Base-by-base conservation (phyloP, 2,888 invertebrate genomes). In the Tanaodytes sp. region DNA sequence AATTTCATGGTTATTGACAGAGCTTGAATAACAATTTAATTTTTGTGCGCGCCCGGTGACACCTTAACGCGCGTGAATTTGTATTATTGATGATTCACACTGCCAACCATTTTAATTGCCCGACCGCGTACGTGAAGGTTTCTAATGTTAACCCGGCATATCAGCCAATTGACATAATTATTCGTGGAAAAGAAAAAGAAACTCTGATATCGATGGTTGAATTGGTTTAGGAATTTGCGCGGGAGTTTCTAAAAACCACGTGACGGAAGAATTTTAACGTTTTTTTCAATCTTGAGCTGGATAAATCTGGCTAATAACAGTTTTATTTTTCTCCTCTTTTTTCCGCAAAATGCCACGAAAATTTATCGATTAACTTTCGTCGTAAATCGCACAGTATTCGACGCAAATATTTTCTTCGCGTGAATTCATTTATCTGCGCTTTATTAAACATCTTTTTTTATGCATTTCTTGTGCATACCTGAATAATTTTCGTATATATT, bases 81-180 rank as follows among this genome's bases (percentile, higher is more conserved):
- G 52, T 59, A 48, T 57, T 68, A 73, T 74, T 75, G 73, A 69
- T 76, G 75, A 77, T 76, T 70, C 70, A 75, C 73, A 65, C 70
- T 71, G 68, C 51, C 59, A 75, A 75, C 67, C 72, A 75, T 55
- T 79, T 80, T 77, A 82, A 80, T 81, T 77, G 76, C 62, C 64
- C 65, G 54, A 39, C 52, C 37, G 42, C 30, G 73, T 74, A 78
- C 81, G 80, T 81, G 79, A 72, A n/a, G 76, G 79, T 80, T 79
- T 75, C 74, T 65, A 51, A 57, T 64, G 68, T 69, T 74, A 78
- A 81, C 77, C 77, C 58, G 61, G 23, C 23, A 23, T 23, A 23
- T 23, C 12, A 33, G 27, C 33, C 55, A 55, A 62, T 72, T 66
- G 58, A 48, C 57, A 45, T 33, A 33, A 42, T 54, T 54, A 52